phyloP scores from a whole-genome alignment of 2,797 vertebrate species.

The Gymnodraco acuticeps region DNA sequence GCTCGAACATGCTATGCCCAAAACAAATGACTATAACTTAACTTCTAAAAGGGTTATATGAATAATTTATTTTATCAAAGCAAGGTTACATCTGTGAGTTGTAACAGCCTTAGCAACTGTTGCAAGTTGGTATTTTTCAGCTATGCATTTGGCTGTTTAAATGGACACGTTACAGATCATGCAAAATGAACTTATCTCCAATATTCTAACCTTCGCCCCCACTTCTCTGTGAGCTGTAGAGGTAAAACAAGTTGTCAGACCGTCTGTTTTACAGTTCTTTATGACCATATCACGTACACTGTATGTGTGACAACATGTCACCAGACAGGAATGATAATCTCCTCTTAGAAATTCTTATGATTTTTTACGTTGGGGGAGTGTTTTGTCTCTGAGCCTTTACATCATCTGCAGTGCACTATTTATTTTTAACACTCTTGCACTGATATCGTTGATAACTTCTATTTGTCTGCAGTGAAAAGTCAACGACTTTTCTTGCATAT shows the following conservation, averaged over 20 bases:
- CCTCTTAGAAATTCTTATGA: not conserved
- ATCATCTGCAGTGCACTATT: not conserved
- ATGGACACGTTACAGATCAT: not conserved
- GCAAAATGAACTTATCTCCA: not conserved
- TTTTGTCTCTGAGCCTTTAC: too few relatives aligned
- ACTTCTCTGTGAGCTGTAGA: not conserved
- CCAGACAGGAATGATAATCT: constrained; percentile 43
- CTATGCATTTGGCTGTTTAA: not conserved
- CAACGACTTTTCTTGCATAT: not conserved
- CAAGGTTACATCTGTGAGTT: too few relatives aligned
- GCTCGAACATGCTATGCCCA: too few relatives aligned
- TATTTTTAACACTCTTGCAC: constrained; percentile 9
- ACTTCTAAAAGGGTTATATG: too few relatives aligned
- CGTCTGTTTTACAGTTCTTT: constrained; percentile 1
- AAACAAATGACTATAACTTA: too few relatives aligned
- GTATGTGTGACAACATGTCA: constrained; percentile 39
- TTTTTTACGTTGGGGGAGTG: too few relatives aligned
- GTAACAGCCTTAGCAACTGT: not conserved
- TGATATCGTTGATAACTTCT: not conserved
- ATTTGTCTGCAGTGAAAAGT: constrained; percentile 13
- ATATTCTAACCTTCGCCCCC: not conserved
- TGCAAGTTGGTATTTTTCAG: not conserved
- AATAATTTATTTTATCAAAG: too few relatives aligned
- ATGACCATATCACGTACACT: constrained; percentile 22
- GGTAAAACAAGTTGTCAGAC: constrained; percentile 6